Evolutionary conservation across 1,140 invertebrate species (phyloP).

Genomic region (Augochlora pura): DNA sequence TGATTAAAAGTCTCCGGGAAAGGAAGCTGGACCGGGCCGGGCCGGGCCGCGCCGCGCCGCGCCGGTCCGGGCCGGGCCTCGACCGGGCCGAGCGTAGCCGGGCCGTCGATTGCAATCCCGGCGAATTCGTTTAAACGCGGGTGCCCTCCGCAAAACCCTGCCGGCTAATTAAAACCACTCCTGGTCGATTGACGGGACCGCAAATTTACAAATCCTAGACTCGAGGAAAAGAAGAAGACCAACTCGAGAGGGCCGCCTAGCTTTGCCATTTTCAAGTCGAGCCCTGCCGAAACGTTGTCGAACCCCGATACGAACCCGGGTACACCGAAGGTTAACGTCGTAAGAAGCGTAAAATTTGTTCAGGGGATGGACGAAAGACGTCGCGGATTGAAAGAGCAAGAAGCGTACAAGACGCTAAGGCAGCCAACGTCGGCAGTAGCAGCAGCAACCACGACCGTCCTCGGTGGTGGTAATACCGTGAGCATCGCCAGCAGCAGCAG

Average conservation of each 20-base stretch:
- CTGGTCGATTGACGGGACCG: conserved; percentile 35
- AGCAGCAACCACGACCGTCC: neutral
- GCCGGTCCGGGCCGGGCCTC: neutral
- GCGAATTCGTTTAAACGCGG: conserved; percentile 27
- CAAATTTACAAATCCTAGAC: conserved; percentile 40
- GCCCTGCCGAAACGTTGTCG: neutral
- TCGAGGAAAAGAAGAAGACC: conserved; percentile 12
- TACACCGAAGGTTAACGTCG: conserved; percentile 9
- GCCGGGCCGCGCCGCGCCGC: neutral
- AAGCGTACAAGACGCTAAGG: conserved; percentile 14
- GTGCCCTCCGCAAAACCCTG: neutral
- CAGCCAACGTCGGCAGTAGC: neutral
- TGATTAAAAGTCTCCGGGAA: conserved; percentile 31
- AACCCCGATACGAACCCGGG: neutral
- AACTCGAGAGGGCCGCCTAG: neutral
- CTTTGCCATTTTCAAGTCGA: conserved; percentile 28
- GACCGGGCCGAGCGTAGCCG: too few relatives aligned
- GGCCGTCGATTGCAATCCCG: conserved; percentile 16
- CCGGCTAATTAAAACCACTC: conserved; percentile 30
- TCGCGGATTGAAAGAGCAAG: conserved; percentile 2
- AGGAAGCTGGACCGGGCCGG: neutral
- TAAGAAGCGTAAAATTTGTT: conserved; percentile 50
- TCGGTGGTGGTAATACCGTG: conserved; percentile 18
- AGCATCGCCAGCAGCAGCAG: neutral
- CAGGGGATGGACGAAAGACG: conserved; percentile 12